Evolutionary conservation across 2,888 invertebrate genomes (phyloP), one percentile per base, ranked within the genome.

Genomic region (Theretra japonica): DNA sequence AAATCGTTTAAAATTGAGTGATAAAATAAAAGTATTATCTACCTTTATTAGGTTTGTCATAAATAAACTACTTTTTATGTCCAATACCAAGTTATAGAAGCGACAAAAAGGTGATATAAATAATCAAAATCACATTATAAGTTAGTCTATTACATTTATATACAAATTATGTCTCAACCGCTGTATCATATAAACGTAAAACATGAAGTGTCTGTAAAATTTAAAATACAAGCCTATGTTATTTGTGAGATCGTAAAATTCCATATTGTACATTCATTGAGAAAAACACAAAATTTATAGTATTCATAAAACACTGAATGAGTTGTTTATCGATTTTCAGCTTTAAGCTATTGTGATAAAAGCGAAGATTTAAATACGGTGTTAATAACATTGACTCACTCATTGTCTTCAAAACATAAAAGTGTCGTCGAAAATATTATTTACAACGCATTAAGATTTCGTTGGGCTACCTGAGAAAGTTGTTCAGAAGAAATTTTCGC

Each of bases 391-490:
- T 73, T 83, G 83, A 84, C 77, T 84, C 83, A 85, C 78, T 80
- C 81, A 86, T 87, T 89, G 89, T 89, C 87, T 89, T 83, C 80
- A 62, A 73, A 73, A 76, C 83, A 80, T 88, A 88, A 90, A 89
- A 80, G 79, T 84, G 87, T 89, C 88, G 83, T 82, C 83, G 78
- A 80, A 79, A 82, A 84, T 65, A 23, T 21, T 83, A 79, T 86
- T 86, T 85, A 88, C 82, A 80, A 79, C 80, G 75, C 77, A 76
- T 80, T 65, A 65, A 65, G 48, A 65, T 65, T 65, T 82, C 75
- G 71, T 68, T 62, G 68, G 53, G 74, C 77, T 80, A 78, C 80
- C 75, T 76, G 75, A 74, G 75, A 74, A 75, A 73, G 50, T 69
- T 74, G 41, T 41, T 30, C 23, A 23, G 23, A 48, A 65, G 65